Evolutionary conservation across 2,797 vertebrate species (phyloP).

Genomic region (Pangasius macronema): DNA sequence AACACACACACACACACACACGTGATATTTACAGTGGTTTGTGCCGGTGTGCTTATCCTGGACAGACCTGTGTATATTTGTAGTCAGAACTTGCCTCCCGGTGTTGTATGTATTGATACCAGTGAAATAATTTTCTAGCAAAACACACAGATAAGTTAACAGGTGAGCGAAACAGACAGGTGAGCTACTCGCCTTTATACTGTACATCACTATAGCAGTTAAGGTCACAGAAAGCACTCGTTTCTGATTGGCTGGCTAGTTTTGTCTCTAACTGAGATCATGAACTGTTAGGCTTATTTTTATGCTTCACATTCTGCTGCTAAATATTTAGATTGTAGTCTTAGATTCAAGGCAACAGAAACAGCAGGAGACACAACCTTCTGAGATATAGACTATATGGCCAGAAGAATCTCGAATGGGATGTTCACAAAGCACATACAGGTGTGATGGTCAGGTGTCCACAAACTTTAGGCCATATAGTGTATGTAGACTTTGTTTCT

Average conservation of each 20-base stretch:
- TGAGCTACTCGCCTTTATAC: background rate
- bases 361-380: no score
- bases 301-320: background rate
- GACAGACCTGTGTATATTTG: constrained; percentile 12
- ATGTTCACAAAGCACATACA: background rate
- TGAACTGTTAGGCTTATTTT: background rate
- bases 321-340: background rate
- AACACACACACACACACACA: background rate
- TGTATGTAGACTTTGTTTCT: background rate
- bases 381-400: background rate
- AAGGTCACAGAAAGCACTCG: background rate
- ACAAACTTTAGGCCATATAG: background rate
- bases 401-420: background rate
- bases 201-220: background rate
- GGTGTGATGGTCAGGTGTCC: background rate
- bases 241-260: background rate
- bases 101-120: background rate
- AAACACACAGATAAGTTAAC: no score
- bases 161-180: no score
- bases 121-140: background rate
- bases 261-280: background rate
- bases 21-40: background rate
- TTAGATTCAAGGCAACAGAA: no score
- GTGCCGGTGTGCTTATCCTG: background rate
- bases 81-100: background rate